Evolutionary conservation across 2,113 vertebrate species (phyloP).

Genomic region (Austrofundulus limnaeus): DNA sequence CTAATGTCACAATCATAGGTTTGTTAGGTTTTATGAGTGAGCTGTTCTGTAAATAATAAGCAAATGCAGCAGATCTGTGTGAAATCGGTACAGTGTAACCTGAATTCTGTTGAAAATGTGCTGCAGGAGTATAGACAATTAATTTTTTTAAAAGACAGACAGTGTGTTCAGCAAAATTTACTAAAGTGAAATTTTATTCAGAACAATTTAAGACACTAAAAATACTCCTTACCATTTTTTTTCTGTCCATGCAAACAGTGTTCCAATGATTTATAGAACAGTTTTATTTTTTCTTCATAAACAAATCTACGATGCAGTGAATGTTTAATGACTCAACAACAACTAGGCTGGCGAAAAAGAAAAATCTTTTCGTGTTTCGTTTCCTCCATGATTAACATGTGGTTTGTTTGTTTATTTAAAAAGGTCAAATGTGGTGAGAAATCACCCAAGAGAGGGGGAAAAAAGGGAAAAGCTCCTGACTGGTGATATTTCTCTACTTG

Average conservation of each 20-base stretch:
- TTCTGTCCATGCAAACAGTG: conserved; percentile 1
- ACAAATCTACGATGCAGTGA: conserved; percentile 18
- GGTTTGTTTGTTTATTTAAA: conserved; percentile 63
- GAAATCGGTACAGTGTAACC: conserved; percentile 11
- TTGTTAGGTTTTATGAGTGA: conserved; percentile 17
- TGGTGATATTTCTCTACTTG: conserved; percentile 69
- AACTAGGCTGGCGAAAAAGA: conserved; percentile 31
- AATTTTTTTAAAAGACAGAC: conserved; percentile 13
- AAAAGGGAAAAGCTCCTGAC: conserved; percentile 41
- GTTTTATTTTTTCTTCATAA: conserved; percentile 28
- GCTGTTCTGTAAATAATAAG: conserved; percentile 39
- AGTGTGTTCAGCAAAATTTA: conserved; percentile 13
- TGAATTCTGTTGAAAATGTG: not conserved
- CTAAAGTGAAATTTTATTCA: conserved; percentile 25
- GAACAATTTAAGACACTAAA: conserved; percentile 1
- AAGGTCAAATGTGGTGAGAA: conserved; percentile 62
- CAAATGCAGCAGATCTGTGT: conserved; percentile 29
- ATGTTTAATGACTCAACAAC: conserved; percentile 28
- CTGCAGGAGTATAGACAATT: not conserved
- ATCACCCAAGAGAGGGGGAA: conserved; percentile 31
- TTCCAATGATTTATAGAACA: conserved; percentile 29
- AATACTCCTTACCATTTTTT: conserved; percentile 4
- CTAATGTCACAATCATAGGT: conserved; percentile 18
- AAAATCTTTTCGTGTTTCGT: conserved; percentile 39
- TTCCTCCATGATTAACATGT: conserved; percentile 59